Evolutionary conservation across 2,888 invertebrate genomes (phyloP), one percentile per base, ranked within the genome.

Genomic region (Atrina japonica): DNA sequence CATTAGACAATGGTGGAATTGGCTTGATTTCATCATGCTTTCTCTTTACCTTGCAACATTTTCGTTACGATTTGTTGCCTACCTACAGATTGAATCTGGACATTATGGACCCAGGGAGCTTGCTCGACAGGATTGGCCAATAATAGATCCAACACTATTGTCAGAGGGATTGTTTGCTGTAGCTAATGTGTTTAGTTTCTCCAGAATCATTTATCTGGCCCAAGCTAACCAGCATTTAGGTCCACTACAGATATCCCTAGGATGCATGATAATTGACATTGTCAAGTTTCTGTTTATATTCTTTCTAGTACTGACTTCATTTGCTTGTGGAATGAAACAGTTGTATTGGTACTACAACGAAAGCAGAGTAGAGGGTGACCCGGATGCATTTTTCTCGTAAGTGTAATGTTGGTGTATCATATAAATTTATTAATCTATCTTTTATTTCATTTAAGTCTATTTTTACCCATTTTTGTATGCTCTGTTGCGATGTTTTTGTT

Each of bases 301-400:
- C 77, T 90, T 91, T 76, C 87, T 92, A 25, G 91, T 92, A 60
- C 86, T 92, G 66, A 90, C 90, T n/a, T 91, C 91, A 3, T 92
- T 92, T 80, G 91, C 91, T 5, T 92, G 92, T 75, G 92, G 92
- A 11, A 92, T 97, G 82, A 97, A 97, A 91, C 97, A 97, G 89
- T 85, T 92, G 11, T 90, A 91, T 72, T 92, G 91, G 90, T 93
- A 92, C 80, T 92, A 92, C 84, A 90, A 90, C 29, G 77, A 80
- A 5, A 76, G 70, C 30, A 66, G 70, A 2, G 76, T 73, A 1
- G 56, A 68, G n/a, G 78, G 78, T 2, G 77, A 83, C 41, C 75
- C 80, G 16, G 73, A 80, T 11, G 75, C 85, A 25, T 88, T 87
- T 65, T 83, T 81, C 66, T 84, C 86, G 88, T 88, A 77, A 81